Evolutionary conservation across 2,797 vertebrate genomes (phyloP), one percentile per base, ranked within the genome.

Genomic region (Podarcis siculus): DNA sequence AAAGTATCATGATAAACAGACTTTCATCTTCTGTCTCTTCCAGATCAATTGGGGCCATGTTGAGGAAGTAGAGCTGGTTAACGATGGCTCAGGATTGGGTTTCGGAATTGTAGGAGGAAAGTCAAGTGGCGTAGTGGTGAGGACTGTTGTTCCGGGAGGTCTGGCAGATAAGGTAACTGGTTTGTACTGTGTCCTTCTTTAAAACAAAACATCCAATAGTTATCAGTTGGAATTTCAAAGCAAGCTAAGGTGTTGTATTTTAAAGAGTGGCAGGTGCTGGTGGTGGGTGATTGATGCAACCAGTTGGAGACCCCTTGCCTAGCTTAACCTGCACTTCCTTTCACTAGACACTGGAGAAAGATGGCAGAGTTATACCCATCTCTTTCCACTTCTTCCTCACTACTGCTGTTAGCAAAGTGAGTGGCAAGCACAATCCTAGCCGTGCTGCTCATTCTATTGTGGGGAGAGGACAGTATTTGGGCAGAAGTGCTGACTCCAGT

Each of bases 31-130:
- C 92, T 95, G 84, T 92, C 80, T 91, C 88, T 95, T 94, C 35
- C 95, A 99, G 98, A 97, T 97, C 73, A 95, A 87, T 45, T 99
- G 99, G 99, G 98, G 97, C 83, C 98, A 98, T 1, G 3, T 97
- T 92, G 98, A 99, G 96, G 98, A 99, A 79, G 97, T 99, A 87
- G 97, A 99, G 93, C 97, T 99, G 93, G 90, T 98, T 92, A 99
- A 99, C 69, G 98, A 99, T 39, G 99, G 99, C 21, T 99, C 98
- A 0, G 99, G 99, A 90, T 96, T 99, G 95, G 99, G 99, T 67
- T 99, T 99, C 88, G 99, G 99, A 91, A 99, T 99, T 55, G 99
- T 99, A 83, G 98, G 99, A 82, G 98, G 98, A 87, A 99, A 98
- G 95, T 96, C 96, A 7, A 96, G 95, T 9, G 98, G 98, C 1